Evolutionary conservation across 2,113 vertebrate genomes (phyloP), one percentile per base, ranked within the genome.

Genomic region (Thalassarche chlororhynchos): DNA sequence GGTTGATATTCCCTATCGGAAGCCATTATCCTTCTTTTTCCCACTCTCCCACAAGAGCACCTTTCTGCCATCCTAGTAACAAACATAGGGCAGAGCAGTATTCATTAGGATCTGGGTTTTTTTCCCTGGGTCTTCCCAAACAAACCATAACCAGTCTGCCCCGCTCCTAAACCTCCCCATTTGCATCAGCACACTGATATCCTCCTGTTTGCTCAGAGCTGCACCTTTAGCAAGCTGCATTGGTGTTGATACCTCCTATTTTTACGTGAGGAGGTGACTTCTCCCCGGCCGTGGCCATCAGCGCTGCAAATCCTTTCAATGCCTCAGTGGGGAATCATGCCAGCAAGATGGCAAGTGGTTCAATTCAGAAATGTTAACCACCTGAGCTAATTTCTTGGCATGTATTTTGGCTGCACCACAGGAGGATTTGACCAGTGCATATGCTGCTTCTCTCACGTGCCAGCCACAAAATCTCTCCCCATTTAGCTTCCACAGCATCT

Each of bases 1-100:
- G 82, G 75, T 88, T 90, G 96, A 85, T 87, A 76, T 65, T 94
- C 82, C 75, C 90, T 28, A 57, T 85, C 1, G 4, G 74, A 93
- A 94, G 65, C 0, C 12, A 95, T 96, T 90, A 79, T 52, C 84
- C 15, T 1, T 68, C 57, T 84, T 79, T 77, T 88, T 44, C 49
- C 38, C 1, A 0, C 18, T 64, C 28, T 68, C 40, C 90, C 60
- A 13, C 31, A 17, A 36, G 75, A 74, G 7, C 1, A 3, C 19
- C 46, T 89, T 70, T 55, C 89, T 84, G 46, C 82, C 40, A n/a
- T 71, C 49, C 54, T 29, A 32, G 46, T 36, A 90, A 65, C 78
- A 83, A 94, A 89, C 78, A 52, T 1, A 23, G n/a, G 31, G 61
- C 69, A 76, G 61, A 25, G 38, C 28, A 38, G 23, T 38, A 65